Evolutionary conservation across 37 sponge, comb jelly and placozoan species (phyloP), one percentile per base, ranked within the genome.

Genomic region (Cliona cf. orientalis): DNA sequence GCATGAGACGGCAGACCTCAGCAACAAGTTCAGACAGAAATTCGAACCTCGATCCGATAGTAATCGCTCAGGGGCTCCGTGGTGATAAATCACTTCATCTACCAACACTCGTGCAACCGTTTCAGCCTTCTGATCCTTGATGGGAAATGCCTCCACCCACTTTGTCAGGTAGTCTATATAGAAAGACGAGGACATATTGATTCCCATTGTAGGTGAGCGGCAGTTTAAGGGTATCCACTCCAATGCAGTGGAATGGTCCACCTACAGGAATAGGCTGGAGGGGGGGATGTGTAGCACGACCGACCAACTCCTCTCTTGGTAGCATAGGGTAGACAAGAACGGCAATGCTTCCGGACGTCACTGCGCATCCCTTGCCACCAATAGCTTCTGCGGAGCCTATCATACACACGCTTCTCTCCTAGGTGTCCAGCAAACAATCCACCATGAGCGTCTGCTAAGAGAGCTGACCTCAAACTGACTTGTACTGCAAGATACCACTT

Each of bases 121-220:
- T n/a, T n/a, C n/a, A n/a, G n/a, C n/a, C n/a, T n/a, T n/a, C n/a
- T n/a, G n/a, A n/a, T n/a, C n/a, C n/a, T n/a, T n/a, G 17, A 55
- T 38, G 17, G 89, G 71, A 76, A 82, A 89, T 12, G 82, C 82
- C 49, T 89, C 90, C 12, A 84, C 84, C 90, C 64, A 62, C 64
- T 62, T 62, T 6, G 25, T 62, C 6, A 62, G 25, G 28, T 62
- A 62, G 25, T 62, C 64, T 23, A 31, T 31, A n/a, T n/a, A n/a
- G n/a, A 19, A 62, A 62, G 17, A 62, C 64, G 17, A 19, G 29
- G 29, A 62, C 64, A 46, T 82, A 88, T 38, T 63, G 72, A 42
- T 87, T 87, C 29, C 88, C 69, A 35, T 23, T 21, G 35, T 12
- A 25, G 19, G 83, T 76, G 38, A 21, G 62, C 0, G 83, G 89